Base-by-base conservation (phyloP, 2,888 invertebrate species). In the Nemurella pictetii region DNA sequence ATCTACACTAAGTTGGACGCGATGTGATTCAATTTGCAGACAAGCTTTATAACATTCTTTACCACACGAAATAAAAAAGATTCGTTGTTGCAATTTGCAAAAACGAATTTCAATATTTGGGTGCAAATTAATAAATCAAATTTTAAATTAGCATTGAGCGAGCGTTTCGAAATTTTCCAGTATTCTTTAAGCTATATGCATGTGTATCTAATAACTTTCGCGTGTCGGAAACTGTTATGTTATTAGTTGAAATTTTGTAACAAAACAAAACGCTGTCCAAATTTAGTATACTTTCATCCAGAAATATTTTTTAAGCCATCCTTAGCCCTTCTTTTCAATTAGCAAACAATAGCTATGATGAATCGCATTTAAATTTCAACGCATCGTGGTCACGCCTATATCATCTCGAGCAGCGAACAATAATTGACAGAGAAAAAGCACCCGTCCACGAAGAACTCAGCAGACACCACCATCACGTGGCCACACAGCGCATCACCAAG, bases 381-480 rank as follows among this genome's bases (percentile, higher is more conserved):
- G 55, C 55, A 55, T 55, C 55, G 9, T 55, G 55, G 55, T 55
- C 20, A 55, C 55, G 55, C 15, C 55, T 55, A 55, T 55, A 55
- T 55, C 55, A 3, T 20, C 55, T 55, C 20, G 55, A 55, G 55
- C 55, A 55, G 55, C 20, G 55, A 55, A 55, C 55, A 55, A 55
- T 55, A 55, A 55, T 55, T 55, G 55, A 55, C 55, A 20, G 75
- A 74, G 75, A 75, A 26, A 75, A 75, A 75, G 55, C 55, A 55
- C 55, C 55, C 55, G 20, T 55, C 55, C 55, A 55, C 55, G 20
- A 20, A 55, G 55, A 55, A 55, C 15, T 55, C 55, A 55, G 55
- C 9, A 20, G 55, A 55, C 55, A 55, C 20, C 55, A 20, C 12
- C 55, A 20, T 55, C 55, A 55, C 55, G 20, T 55, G 55, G 5